Percentiles rank a stretch among this genome's conserved stretches.
Conservation (phyloP, 2,888 invertebrate species). For the Hemithea aestivaria region DNA sequence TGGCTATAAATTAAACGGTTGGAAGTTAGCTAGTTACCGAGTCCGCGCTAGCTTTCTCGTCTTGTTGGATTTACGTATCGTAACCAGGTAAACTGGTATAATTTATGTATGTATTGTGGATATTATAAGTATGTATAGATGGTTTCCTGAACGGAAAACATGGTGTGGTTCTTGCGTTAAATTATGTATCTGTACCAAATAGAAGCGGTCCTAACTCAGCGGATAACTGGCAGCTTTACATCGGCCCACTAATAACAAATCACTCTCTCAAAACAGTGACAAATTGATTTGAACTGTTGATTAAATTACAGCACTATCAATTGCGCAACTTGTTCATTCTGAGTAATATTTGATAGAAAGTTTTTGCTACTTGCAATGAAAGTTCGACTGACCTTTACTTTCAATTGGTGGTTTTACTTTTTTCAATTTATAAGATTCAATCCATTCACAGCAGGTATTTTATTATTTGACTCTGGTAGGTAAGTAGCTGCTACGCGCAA, state of each 20-base stretch:
- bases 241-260: constrained; percentile 22
- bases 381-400: no score
- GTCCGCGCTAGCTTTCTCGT: constrained; percentile 50
- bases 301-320: not conserved
- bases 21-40: constrained; percentile 60
- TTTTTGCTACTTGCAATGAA: no score
- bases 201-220: constrained; percentile 25
- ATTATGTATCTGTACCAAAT: constrained; percentile 28
- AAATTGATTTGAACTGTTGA: constrained; percentile 17
- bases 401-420: no score
- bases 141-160: constrained; percentile 22
- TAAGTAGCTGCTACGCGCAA: no score
- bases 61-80: constrained; percentile 51
- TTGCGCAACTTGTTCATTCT: no score
- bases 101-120: constrained; percentile 38
- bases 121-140: constrained; percentile 32
- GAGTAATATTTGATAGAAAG: no score
- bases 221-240: constrained; percentile 25
- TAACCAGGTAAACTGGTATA: constrained; percentile 39
- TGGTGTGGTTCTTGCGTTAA: constrained; percentile 23
- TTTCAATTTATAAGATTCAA: no score
- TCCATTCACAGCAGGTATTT: no score
- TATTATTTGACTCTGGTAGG: no score
- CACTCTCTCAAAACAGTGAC: constrained; percentile 13
- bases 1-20: constrained; percentile 71